Conservation (phyloP, 1,140 invertebrate species). For the Leptinotarsa texana region DNA sequence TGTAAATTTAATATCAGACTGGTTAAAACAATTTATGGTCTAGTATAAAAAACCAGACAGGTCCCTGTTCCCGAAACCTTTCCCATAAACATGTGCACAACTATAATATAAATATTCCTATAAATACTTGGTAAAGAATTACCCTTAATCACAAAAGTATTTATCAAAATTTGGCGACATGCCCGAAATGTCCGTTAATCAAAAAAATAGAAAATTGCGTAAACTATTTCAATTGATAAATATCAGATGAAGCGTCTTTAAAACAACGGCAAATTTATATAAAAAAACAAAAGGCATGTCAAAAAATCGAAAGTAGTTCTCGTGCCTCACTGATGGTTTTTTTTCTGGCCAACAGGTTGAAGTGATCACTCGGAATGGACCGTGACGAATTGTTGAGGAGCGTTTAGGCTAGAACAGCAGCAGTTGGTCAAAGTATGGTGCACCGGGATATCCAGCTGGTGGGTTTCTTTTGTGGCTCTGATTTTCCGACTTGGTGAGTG, state of each 20-base stretch:
- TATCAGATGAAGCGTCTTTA: not conserved
- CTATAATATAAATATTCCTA: conserved; percentile 30
- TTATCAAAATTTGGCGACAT: conserved; percentile 24
- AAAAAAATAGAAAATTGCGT: not conserved
- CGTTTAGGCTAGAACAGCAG: not conserved
- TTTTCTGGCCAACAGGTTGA: not conserved
- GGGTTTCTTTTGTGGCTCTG: conserved; percentile 73
- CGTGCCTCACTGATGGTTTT: not conserved
- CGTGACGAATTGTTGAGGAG: not conserved
- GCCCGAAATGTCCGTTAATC: not conserved
- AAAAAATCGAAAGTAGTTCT: not conserved
- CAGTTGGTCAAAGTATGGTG: conserved; percentile 72
- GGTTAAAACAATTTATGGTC: too few species aligned
- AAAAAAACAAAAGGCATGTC: conserved; percentile 16
- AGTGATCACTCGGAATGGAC: not conserved
- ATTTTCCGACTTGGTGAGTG: conserved; percentile 70
- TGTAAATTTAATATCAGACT: too few species aligned
- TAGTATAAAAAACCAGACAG: not conserved
- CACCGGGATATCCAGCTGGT: conserved; percentile 74
- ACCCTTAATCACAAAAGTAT: conserved; percentile 22
- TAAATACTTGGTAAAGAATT: conserved; percentile 28
- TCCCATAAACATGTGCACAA: conserved; percentile 24
- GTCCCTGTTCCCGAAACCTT: conserved; percentile 4
- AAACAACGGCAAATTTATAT: not conserved
- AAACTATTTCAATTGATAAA: conserved; percentile 10